Percentiles rank a stretch among this genome's conserved stretches.
Evolutionary conservation across 2,888 invertebrate species (phyloP).

Genomic region (Seladonia tumulorum): DNA sequence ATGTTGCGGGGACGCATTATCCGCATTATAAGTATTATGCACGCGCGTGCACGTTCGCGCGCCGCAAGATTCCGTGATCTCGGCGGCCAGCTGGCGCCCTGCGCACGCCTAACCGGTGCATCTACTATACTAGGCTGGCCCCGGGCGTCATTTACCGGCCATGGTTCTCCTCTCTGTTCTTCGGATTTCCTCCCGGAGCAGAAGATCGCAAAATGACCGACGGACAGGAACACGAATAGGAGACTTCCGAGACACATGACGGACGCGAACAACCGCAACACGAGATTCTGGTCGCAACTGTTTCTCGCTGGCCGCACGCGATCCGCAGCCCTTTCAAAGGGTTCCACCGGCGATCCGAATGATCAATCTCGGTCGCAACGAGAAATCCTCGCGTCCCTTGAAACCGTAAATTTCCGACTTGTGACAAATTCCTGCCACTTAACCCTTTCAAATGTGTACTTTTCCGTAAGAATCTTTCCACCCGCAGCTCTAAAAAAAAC

Average conservation of each 20-base stretch:
- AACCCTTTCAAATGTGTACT: neutral
- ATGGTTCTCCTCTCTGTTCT: conserved; percentile 55
- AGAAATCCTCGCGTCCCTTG: neutral
- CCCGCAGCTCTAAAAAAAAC: neutral
- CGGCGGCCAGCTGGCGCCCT: conserved; percentile 70
- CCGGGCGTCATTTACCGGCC: conserved; percentile 71
- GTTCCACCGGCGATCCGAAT: neutral
- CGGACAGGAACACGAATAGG: conserved; percentile 17
- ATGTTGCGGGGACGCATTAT: conserved; percentile 49
- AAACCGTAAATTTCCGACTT: neutral
- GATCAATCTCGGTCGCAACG: neutral
- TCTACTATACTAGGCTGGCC: conserved; percentile 24
- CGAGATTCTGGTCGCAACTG: conserved; percentile 72
- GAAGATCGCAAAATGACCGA: conserved; percentile 51
- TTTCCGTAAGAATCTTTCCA: neutral
- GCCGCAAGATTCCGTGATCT: conserved; percentile 65
- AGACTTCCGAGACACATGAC: conserved; percentile 78
- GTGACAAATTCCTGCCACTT: too few relatives aligned
- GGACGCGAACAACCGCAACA: conserved; percentile 74
- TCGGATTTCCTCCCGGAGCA: conserved; percentile 63
- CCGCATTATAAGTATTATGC: conserved; percentile 42
- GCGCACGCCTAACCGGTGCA: conserved; percentile 41
- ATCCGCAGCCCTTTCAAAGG: conserved; percentile 22
- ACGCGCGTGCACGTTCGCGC: conserved; percentile 40
- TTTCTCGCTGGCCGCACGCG: conserved; percentile 30